Evolutionary conservation across 2,888 invertebrate genomes (phyloP), one percentile per base, ranked within the genome.

Genomic region (Hyppa rectilinea): DNA sequence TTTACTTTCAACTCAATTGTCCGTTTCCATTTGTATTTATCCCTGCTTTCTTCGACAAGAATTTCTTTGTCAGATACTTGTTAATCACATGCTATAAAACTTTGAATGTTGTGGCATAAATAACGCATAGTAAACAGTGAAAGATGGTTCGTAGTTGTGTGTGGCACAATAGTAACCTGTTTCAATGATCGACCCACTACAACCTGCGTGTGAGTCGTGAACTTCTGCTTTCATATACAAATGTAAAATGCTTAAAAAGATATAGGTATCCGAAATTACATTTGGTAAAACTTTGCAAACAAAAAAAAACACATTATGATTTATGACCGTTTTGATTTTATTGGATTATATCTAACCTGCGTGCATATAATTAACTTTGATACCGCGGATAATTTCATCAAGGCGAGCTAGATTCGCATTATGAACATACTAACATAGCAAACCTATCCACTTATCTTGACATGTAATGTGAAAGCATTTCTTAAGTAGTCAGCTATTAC

Each of bases 381-480:
- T 45, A 45, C n/a, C 20, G 45, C 10, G 17, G 34, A n/a, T 23
- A 26, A 62, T 31, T 31, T 20, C 31, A 61, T 50, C 2, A 38
- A 56, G 47, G 17, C 5, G 12, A 23, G 29, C 55, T 59, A 58
- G 40, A 61, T 50, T 50, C 45, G 31, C 49, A 62, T 62, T 65
- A 49, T 61, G 40, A 61, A 43, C 59, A 74, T 63, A 52, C 43
- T 43, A 26, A 29, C 43, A 50, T 49, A 40, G 31, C 56, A 61
- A 43, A 62, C 34, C 31, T 71, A 53, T 34, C 26, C 17, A 43
- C n/a, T 6, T 29, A 43, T 20, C 56, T 38, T 6, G 1, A 5
- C 67, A 66, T 47, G 63, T 50, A 60, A 82, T 50, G 52, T 77
- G 83, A 85, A 84, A 84, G 83, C 52, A 68, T 77, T 77, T 68